phyloP scores from a whole-genome alignment of 2,888 invertebrate species.

The Cosmia pyralina region DNA sequence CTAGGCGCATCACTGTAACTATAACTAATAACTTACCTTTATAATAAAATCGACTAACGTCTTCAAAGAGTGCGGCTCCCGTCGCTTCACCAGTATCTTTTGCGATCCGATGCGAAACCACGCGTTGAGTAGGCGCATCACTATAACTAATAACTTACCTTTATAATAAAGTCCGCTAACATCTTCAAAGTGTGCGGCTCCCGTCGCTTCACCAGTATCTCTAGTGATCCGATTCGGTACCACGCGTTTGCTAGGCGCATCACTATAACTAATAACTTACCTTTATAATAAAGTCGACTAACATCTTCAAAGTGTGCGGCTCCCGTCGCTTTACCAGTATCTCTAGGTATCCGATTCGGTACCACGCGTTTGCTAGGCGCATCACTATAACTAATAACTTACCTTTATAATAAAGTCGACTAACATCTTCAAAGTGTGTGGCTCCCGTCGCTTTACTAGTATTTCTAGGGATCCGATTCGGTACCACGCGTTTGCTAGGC shows the following conservation, averaged over 20 bases:
- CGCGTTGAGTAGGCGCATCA: constrained; percentile 86
- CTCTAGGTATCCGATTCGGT: constrained; percentile 92
- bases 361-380: constrained; percentile 90
- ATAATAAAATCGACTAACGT: constrained; percentile 88
- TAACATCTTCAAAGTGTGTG: constrained; percentile 78
- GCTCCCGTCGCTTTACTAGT: constrained; percentile 85
- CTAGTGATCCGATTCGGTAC: constrained; percentile 91
- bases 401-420: constrained; percentile 87
- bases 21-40: constrained; percentile 70
- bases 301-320: constrained; percentile 74
- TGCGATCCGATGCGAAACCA: constrained; percentile 92
- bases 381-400: not conserved
- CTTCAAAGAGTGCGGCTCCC: constrained; percentile 81
- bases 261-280: constrained; percentile 47
- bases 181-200: constrained; percentile 79
- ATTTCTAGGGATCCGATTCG: constrained; percentile 92
- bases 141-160: constrained; percentile 63
- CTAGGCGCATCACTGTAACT: constrained; percentile 87
- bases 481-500: constrained; percentile 90
- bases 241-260: constrained; percentile 89
- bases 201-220: constrained; percentile 88
- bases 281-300: constrained; percentile 88
- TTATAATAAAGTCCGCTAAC: constrained; percentile 88
- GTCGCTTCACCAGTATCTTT: constrained; percentile 89
- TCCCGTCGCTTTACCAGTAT: constrained; percentile 88